Conservation (phyloP, 37 sponge, comb jelly and placozoan genomes). For the Aplysina aerophoba region DNA sequence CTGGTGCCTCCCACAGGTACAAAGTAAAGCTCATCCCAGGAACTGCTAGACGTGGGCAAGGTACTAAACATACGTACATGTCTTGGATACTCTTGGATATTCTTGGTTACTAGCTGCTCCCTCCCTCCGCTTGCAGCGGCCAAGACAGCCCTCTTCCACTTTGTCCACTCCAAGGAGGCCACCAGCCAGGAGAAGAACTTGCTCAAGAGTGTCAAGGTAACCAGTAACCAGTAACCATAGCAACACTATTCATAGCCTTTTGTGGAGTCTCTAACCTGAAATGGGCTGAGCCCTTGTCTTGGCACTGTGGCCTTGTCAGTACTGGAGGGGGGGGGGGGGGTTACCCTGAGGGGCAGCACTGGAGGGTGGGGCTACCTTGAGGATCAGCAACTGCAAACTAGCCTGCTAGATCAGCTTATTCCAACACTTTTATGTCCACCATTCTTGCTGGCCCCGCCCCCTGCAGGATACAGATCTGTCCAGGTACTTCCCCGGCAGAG, state of each 20-base stretch:
- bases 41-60: constrained; percentile 84
- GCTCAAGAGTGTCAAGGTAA: constrained; percentile 90
- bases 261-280: no score
- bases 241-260: no score
- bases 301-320: no score
- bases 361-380: no score
- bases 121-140: constrained; percentile 64
- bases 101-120: background rate
- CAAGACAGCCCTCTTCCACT: constrained; percentile 77
- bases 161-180: constrained; percentile 72
- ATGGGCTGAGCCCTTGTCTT: no score
- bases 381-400: no score
- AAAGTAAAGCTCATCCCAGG: constrained; percentile 93
- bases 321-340: no score
- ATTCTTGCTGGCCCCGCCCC: background rate
- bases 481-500: constrained; percentile 78
- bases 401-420: no score
- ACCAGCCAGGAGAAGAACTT: constrained; percentile 83
- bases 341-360: no score
- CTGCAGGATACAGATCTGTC: constrained; percentile 81
- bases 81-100: background rate
- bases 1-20: constrained; percentile 50
- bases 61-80: constrained; percentile 26
- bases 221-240: no score
- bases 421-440: no score